Conservation (phyloP, 2,797 vertebrate genomes). For the Micropoecilia bifurca region DNA sequence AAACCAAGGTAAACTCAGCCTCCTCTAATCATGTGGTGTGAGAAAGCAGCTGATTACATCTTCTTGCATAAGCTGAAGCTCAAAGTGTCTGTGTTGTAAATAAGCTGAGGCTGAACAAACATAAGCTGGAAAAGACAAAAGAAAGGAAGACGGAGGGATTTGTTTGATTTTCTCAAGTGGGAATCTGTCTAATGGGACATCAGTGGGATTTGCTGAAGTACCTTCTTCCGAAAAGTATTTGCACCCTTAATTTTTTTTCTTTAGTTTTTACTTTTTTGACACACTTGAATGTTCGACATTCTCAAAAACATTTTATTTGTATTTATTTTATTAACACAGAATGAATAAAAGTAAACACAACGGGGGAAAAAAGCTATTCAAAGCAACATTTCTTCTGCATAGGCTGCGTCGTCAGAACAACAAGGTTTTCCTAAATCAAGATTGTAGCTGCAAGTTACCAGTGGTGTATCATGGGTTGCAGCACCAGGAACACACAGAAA, state of each 20-base stretch:
- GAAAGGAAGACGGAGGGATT: constrained; percentile 34
- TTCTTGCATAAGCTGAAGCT: constrained; percentile 54
- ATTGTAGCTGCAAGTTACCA: neutral
- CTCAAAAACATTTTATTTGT: neutral
- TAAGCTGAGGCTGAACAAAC: constrained; percentile 38
- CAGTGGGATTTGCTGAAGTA: constrained; percentile 36
- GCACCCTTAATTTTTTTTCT: too few relatives aligned
- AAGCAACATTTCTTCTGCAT: neutral
- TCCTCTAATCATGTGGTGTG: constrained; percentile 40
- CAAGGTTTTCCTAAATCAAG: neutral
- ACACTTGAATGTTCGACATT: neutral
- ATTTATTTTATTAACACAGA: neutral
- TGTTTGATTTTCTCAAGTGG: constrained; percentile 46
- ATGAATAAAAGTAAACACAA: neutral
- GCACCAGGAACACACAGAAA: neutral
- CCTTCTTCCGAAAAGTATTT: neutral
- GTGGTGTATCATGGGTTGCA: neutral
- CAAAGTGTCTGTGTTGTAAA: constrained; percentile 31
- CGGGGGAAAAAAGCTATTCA: neutral
- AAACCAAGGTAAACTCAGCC: constrained; percentile 24
- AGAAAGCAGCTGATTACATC: constrained; percentile 53
- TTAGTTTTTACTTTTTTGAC: neutral
- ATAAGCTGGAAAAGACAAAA: constrained; percentile 57
- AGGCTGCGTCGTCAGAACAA: neutral
- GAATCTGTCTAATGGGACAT: constrained; percentile 59